Conservation (phyloP, 2,113 vertebrate genomes). For the Lepidothrix coronata region DNA sequence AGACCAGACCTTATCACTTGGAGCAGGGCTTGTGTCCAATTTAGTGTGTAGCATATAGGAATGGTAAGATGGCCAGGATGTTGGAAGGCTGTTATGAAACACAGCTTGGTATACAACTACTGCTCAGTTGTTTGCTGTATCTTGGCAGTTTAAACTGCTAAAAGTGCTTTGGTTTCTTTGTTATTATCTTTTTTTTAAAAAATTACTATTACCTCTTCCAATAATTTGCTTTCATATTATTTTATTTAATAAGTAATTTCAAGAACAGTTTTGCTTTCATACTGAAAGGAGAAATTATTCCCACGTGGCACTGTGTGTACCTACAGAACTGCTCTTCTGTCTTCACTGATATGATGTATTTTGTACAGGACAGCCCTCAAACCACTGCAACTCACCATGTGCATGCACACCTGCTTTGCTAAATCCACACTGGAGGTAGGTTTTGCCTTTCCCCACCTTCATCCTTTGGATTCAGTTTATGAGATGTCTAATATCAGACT, state of each 20-base stretch:
- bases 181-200: background rate
- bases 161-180: background rate
- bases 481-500: background rate
- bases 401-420: background rate
- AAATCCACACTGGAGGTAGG: background rate
- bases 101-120: background rate
- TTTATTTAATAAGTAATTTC: background rate
- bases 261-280: background rate
- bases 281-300: background rate
- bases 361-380: background rate
- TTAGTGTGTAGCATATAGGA: background rate
- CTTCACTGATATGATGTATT: background rate
- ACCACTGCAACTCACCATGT: rapidly evolving
- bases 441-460: background rate
- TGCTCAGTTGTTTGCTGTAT: background rate
- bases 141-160: background rate
- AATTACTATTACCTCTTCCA: background rate
- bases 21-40: background rate
- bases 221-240: background rate
- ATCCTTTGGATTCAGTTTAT: background rate
- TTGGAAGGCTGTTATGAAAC: background rate
- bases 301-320: background rate
- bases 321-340: background rate
- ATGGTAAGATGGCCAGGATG: too few species aligned
- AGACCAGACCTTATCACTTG: background rate